Conservation (phyloP, 2,113 vertebrate species). For the Tetrax tetrax region DNA sequence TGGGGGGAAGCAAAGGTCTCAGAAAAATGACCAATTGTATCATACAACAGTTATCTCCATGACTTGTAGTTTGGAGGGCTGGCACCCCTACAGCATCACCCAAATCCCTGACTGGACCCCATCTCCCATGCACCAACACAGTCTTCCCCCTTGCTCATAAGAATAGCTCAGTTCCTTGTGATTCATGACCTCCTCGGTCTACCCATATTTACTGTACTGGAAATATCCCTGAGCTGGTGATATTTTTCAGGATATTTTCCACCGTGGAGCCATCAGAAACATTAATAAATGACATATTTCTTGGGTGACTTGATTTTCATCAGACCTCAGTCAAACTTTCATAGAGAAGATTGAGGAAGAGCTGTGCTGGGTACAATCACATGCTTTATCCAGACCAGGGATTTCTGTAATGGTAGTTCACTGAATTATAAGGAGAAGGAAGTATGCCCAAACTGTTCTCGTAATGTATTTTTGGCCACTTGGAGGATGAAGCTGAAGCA, state of each 20-base stretch:
- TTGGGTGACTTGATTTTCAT: not conserved
- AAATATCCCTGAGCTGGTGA: not conserved
- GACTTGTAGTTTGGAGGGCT: not conserved
- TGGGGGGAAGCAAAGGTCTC: not conserved
- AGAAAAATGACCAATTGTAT: not conserved
- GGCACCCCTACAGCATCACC: rapidly evolving
- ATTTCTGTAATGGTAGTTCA: not conserved
- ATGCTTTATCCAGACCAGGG: not conserved
- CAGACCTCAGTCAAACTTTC: not conserved
- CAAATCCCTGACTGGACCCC: not conserved
- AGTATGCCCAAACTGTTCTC: not conserved
- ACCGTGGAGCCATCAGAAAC: not conserved
- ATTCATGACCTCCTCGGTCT: not conserved
- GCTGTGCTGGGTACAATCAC: not conserved
- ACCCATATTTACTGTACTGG: not conserved
- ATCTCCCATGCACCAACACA: not conserved
- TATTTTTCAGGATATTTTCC: not conserved
- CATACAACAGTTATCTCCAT: not conserved
- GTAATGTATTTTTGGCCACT: not conserved
- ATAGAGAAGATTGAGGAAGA: not conserved
- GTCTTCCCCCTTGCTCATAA: not conserved
- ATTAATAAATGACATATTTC: not conserved
- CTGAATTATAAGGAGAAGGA: not conserved
- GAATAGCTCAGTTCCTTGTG: not conserved
- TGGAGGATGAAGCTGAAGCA: not conserved